Evolutionary conservation across 2,888 invertebrate genomes (phyloP), one percentile per base, ranked within the genome.

Genomic region (Ectropis crepuscularia): DNA sequence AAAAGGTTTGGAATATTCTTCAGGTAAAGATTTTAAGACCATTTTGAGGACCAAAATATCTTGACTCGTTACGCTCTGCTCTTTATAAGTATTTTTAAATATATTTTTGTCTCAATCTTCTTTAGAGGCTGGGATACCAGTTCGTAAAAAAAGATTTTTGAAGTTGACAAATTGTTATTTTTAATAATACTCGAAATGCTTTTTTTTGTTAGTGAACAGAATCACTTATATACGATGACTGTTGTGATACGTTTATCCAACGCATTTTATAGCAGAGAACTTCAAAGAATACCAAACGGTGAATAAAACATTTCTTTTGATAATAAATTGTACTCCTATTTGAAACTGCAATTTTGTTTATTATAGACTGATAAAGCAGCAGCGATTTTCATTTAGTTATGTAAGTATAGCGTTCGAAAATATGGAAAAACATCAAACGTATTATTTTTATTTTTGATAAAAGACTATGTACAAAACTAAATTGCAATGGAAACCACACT

Each of bases 1-100:
- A 0, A 80, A 61, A 8, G 75, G 73, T 8, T 61, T 54, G 0
- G 68, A 53, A 47, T 70, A 82, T 50, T 82, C 80, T 28, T 66
- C 37, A 0, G 76, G 65, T 28, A 77, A 37, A 6, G 73, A 55
- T 0, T 49, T 41, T 0, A 76, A 12, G 7, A 73, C 69, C 72
- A 75, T 73, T 61, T 61, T 57, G 5, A 5, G 6, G 5, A 8
- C 28, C 8, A 9, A 28, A 10, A 47, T 28, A 28, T 8, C 5
- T 28, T 28, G 16, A 28, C 4, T 2, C 16, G 2, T 28, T 28
- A 28, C 16, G 16, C 16, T 4, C 4, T 1, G 16, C 16, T 1
- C 4, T 28, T 28, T 28, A 28, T 2, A 28, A 28, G 16, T 28
- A 28, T 28, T 6, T 6, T 41, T 9, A 6, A 8, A 7, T 41